phyloP scores from a whole-genome alignment of 2,797 vertebrate genomes.

The Spinibarbus caldwelli region DNA sequence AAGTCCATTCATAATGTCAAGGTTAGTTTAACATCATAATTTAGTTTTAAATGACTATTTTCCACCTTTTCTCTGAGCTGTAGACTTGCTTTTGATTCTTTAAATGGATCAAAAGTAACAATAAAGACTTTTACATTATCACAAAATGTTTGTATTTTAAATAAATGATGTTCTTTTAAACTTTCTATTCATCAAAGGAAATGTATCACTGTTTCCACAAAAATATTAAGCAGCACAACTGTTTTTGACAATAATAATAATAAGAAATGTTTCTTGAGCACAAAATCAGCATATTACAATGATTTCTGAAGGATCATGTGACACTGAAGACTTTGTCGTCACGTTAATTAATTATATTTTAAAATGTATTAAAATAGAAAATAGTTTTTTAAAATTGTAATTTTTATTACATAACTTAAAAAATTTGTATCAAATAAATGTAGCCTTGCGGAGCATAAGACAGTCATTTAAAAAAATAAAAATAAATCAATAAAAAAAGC shows the following conservation, averaged over 20 bases:
- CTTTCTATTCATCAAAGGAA: background rate
- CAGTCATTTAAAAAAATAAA: too few relatives aligned
- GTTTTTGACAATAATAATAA: background rate
- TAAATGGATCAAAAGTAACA: background rate
- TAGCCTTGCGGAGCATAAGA: background rate
- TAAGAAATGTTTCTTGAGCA: background rate
- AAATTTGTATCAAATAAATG: too few relatives aligned
- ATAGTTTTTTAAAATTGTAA: background rate
- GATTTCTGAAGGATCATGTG: background rate
- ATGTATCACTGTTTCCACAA: background rate
- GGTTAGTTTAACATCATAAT: too few relatives aligned
- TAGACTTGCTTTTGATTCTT: background rate
- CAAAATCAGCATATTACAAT: background rate
- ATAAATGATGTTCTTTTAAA: background rate
- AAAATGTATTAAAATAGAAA: background rate
- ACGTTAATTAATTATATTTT: background rate
- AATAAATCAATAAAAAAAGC: too few relatives aligned
- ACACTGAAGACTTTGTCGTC: background rate
- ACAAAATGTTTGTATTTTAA: background rate
- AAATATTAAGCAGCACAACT: background rate
- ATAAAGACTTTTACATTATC: background rate
- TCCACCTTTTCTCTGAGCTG: background rate
- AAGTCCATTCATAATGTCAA: background rate
- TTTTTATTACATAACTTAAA: too few relatives aligned
- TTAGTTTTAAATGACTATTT: background rate